Evolutionary conservation across 2,113 vertebrate genomes (phyloP).

Genomic region (Pholis gunnellus): DNA sequence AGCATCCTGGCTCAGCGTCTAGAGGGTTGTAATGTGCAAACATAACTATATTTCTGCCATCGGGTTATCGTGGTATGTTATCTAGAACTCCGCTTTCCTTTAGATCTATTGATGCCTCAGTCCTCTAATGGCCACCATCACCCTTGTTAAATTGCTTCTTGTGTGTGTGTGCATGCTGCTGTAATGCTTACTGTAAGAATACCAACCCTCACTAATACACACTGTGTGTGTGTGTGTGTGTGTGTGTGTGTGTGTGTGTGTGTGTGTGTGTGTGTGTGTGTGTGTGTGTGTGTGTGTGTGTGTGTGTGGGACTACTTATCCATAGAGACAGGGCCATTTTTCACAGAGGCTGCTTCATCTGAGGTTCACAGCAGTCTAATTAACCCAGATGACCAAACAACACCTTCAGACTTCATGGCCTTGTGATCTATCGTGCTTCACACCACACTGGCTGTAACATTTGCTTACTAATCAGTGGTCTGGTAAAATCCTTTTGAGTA

Average conservation of each 20-base stretch:
- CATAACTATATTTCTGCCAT: constrained; percentile 10
- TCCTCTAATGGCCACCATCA: constrained; percentile 33
- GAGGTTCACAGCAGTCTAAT: constrained; percentile 51
- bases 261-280: constrained; percentile 14
- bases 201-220: background rate
- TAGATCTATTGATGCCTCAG: constrained; percentile 16
- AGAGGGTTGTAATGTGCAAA: constrained; percentile 14
- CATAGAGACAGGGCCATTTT: constrained; percentile 44
- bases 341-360: constrained; percentile 38
- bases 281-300: constrained; percentile 1
- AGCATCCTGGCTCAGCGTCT: background rate
- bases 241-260: constrained; percentile 14
- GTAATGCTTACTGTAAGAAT: background rate
- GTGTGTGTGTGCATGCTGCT: background rate
- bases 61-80: constrained; percentile 4
- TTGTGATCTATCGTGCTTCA: constrained; percentile 7
- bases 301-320: constrained; percentile 45
- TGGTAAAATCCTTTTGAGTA: background rate
- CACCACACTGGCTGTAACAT: background rate
- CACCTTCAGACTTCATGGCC: constrained; percentile 30
- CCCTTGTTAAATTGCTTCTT: background rate
- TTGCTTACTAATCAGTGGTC: constrained; percentile 43
- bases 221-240: background rate
- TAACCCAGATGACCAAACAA: constrained; percentile 48
- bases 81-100: constrained; percentile 12